Evolutionary conservation across 2,888 invertebrate genomes (phyloP).

Genomic region (Chaetogeoica ovagalla): DNA sequence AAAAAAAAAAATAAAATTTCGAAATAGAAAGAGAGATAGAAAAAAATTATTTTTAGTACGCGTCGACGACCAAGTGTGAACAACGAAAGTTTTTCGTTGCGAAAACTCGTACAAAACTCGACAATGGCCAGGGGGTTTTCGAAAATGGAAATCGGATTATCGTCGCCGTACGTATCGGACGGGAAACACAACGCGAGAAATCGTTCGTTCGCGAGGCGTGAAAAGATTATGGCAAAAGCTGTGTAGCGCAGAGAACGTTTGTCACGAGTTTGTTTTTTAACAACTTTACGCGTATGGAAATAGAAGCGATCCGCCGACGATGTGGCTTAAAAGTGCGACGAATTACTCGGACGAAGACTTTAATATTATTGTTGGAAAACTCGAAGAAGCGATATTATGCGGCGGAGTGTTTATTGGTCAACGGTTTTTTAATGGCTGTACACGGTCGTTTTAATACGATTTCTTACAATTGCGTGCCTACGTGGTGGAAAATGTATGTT

Average conservation of each 20-base stretch:
- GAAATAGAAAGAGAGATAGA: neutral
- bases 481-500: too few relatives aligned
- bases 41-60: neutral
- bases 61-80: neutral
- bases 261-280: neutral
- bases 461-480: too few relatives aligned
- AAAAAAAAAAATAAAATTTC: neutral
- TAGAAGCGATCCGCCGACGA: neutral
- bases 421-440: too few relatives aligned
- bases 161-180: neutral
- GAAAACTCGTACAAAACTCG: neutral
- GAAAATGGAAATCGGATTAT: slow-evolving; percentile 22
- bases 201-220: too few relatives aligned
- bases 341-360: too few relatives aligned
- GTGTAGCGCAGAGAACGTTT: neutral
- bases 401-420: too few relatives aligned
- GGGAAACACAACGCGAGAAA: neutral
- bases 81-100: slow-evolving; percentile 3
- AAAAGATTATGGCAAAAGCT: slow-evolving; percentile 16
- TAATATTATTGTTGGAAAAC: too few relatives aligned
- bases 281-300: neutral
- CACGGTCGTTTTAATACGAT: too few relatives aligned
- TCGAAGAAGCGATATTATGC: too few relatives aligned
- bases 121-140: neutral
- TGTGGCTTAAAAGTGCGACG: too few relatives aligned